Base-by-base conservation (phyloP, 1,140 invertebrate species). In the Monochamus saltuarius region DNA sequence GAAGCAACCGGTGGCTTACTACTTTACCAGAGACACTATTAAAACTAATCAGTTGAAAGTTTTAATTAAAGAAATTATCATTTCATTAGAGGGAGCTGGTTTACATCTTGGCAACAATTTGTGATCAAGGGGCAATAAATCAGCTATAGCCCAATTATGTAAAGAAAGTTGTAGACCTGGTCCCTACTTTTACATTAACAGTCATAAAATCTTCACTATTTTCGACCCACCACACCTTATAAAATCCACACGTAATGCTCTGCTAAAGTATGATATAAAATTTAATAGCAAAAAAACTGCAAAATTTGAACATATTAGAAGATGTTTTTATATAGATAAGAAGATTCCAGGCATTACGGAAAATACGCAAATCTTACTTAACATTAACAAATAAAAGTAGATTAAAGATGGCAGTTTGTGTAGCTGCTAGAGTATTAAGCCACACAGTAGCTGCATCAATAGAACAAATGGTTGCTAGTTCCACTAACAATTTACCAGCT, bases 1-100 rank as follows among this genome's bases (percentile, higher is more conserved):
- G 37, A 66, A 63, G 42, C 60, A 62, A 52, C 19, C 52, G 17
- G n/a, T 66, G 9, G 51, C 60, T 36, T 63, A 59, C 39, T 62
- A 59, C 36, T 66, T 62, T 40, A 47, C 49, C 36, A 16, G 4
- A 13, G 38, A 47, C 58, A 34, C 55, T 34, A 36, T 59, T n/a
- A 29, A 16, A 40, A 52, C 60, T 35, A 29, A 17, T 13, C 8
- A 52, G 19, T 56, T 65, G 36, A 50, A 57, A 45, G 22, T 40
- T 10, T n/a, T 62, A n/a, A 49, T 65, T 13, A 54, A 34, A 34
- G 35, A 45, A 50, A 36, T 64, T n/a, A 64, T 64, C 34, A n/a
- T 14, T n/a, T 10, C 53, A 10, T 13, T 56, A 11, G 53, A 61
- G 53, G 14, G 16, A 13, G 34, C 53, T 10, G 53, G 53, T 36